phyloP scores from a whole-genome alignment of 2,113 vertebrate genomes.

The Apteryx owenii region DNA sequence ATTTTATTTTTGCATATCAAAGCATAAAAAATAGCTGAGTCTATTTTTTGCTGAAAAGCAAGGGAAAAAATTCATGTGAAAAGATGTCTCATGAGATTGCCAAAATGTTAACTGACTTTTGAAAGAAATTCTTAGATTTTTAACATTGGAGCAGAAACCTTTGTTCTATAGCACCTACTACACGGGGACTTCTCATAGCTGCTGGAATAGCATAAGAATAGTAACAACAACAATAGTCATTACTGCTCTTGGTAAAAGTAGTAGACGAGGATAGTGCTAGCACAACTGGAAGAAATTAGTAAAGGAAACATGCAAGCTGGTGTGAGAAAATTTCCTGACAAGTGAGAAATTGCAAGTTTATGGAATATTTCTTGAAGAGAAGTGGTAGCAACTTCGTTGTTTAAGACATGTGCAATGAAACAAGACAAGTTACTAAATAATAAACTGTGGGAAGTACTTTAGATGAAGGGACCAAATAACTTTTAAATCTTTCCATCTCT shows the following conservation, averaged over 20 bases:
- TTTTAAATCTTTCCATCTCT: neutral
- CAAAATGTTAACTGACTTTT: neutral
- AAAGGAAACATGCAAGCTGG: neutral
- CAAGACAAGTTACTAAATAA: neutral
- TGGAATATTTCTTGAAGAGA: conserved; percentile 6
- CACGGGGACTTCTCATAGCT: neutral
- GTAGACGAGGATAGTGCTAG: neutral
- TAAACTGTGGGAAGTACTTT: neutral
- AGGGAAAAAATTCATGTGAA: neutral
- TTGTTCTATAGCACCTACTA: neutral
- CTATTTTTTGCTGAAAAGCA: neutral
- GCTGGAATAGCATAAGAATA: neutral
- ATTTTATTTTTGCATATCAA: neutral
- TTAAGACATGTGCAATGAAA: neutral
- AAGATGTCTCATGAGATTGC: neutral
- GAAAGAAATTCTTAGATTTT: neutral
- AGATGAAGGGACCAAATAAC: neutral
- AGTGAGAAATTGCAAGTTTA: conserved; percentile 16
- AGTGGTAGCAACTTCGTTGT: neutral
- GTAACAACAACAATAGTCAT: neutral
- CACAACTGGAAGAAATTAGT: conserved; percentile 1
- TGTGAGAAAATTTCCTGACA: conserved; percentile 42
- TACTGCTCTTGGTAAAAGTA: neutral
- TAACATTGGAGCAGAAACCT: neutral
- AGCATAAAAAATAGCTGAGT: neutral